Evolutionary conservation across 2,888 invertebrate genomes (phyloP).

Genomic region (Scelioninae gen. 1): DNA sequence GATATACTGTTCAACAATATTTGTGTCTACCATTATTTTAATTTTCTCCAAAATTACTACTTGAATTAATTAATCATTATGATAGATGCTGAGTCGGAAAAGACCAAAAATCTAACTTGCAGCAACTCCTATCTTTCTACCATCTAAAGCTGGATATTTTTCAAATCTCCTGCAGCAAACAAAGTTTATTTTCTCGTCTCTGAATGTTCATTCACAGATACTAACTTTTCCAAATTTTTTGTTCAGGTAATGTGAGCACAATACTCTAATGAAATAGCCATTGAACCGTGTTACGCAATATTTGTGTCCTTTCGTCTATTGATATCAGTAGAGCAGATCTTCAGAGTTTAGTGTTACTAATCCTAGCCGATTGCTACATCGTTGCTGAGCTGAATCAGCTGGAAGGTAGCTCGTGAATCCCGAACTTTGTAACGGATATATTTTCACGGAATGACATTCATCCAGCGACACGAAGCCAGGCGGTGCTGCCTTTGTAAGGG

Average conservation of each 20-base stretch:
- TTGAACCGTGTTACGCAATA: conserved; percentile 33
- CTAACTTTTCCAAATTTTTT: background rate
- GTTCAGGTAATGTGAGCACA: background rate
- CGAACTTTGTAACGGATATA: conserved; percentile 83
- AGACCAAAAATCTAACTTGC: too few relatives aligned
- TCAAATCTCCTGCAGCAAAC: too few relatives aligned
- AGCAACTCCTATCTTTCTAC: too few relatives aligned
- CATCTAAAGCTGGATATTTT: too few relatives aligned
- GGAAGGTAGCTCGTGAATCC: conserved; percentile 63
- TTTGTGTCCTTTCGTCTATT: conserved; percentile 47
- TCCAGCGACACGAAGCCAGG: conserved; percentile 72
- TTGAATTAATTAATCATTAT: too few relatives aligned
- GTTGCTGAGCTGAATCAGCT: conserved; percentile 7
- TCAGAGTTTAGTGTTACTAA: conserved; percentile 76
- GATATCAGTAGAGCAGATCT: conserved; percentile 39
- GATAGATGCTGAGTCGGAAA: too few relatives aligned
- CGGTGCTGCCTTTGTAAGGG: conserved; percentile 82
- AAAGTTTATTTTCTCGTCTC: too few relatives aligned
- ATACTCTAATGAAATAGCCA: conserved; percentile 10
- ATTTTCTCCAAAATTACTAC: too few relatives aligned
- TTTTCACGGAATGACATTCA: conserved; percentile 82
- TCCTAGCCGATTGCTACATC: conserved; percentile 69
- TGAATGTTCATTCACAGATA: background rate
- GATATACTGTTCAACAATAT: too few relatives aligned
- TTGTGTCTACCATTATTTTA: too few relatives aligned